A percentile compares a stretch with the other conserved stretches of the same genome.
Conservation (phyloP, 2,113 vertebrate species). For the Aptenodytes forsteri region DNA sequence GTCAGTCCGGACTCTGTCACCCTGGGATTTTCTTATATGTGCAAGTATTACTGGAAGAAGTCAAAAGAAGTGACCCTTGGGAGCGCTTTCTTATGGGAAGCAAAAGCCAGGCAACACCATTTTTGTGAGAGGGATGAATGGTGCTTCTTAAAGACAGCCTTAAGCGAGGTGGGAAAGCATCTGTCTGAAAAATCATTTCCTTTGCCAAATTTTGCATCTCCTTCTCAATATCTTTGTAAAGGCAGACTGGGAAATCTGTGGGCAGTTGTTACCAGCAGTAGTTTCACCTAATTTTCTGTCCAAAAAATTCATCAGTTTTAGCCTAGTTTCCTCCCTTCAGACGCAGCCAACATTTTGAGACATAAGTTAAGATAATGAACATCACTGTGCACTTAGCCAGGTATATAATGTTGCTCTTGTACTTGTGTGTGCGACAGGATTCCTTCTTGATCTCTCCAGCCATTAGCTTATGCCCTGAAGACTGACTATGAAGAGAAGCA, state of each 20-base stretch:
- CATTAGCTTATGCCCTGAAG: neutral
- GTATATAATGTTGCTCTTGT: neutral
- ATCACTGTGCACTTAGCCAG: neutral
- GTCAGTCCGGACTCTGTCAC: neutral
- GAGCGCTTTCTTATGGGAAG: neutral
- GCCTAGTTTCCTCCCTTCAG: neutral
- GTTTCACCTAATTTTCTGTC: neutral
- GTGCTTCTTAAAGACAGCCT: neutral
- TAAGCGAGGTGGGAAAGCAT: neutral
- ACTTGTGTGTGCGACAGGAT: neutral
- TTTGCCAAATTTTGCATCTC: neutral
- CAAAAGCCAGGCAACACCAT: neutral
- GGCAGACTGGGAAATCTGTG: neutral
- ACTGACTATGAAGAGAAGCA: neutral
- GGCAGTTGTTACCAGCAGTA: neutral
- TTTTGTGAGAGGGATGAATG: neutral
- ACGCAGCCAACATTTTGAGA: neutral
- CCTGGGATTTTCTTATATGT: neutral
- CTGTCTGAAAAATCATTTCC: neutral
- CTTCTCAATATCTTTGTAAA: neutral
- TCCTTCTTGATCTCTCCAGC: neutral
- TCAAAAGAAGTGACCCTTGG: neutral
- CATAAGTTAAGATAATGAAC: neutral
- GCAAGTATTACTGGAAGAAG: conserved; percentile 13
- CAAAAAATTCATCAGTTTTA: neutral